Evolutionary conservation across 2,797 vertebrate genomes (phyloP), one percentile per base, ranked within the genome.

Genomic region (Psittacula echo): DNA sequence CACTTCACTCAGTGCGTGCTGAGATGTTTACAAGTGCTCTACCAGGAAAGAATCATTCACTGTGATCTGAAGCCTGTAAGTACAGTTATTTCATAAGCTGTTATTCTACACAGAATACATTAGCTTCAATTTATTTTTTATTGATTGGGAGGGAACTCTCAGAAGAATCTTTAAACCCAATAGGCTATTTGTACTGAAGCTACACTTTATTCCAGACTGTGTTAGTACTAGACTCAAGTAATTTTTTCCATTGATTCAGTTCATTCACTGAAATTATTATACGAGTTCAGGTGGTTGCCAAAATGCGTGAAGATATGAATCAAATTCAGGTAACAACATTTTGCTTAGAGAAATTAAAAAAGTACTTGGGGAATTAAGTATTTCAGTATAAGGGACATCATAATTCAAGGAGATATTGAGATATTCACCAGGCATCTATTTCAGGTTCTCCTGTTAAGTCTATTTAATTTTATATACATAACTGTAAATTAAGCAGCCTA

Each of bases 21-120:
- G 91, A 98, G 98, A 96, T 99, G 99, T 95, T 98, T 99, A 93
- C 99, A 99, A 97, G 98, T 99, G 98, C 98, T 99, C 51, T 98
- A 99, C 96, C 97, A 98, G 62, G 99, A 99, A 97, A 99, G 98
- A 97, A 99, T 99, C 61, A 99, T 99, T 96, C 99, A 99, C 98
- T 99, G 99, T 79, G 99, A 99, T 96, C 98, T 99, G 91, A 99
- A 99, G 96, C 99, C 99, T 90, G 99, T 99, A 98, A 97, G 96
- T 94, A 92, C 44, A n/a, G 80, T 54, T 29, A 54, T 66, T 83
- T 62, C n/a, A 29, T 66, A 39, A 78, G 20, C 26, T 83, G 20
- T 53, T 82, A 29, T 61, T 45, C 88, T 79, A 24, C 58, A 50
- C 22, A 75, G 26, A 81, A 37, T 51, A 23, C 29, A 32, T 41